Evolutionary conservation across 2,888 invertebrate genomes (phyloP).

Genomic region (Mylabris sibirica): DNA sequence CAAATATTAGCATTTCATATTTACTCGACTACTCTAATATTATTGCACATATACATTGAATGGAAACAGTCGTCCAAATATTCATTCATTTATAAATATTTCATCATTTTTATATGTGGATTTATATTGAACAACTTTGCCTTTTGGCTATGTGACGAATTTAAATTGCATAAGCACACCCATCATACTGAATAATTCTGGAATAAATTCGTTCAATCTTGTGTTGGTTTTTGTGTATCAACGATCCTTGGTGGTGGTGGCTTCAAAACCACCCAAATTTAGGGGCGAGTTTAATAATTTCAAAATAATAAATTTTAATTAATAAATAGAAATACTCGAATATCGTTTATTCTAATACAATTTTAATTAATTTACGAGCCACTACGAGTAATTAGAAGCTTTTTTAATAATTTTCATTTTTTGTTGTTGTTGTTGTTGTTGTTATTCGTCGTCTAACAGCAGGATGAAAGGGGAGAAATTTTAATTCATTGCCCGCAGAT

Average conservation of each 20-base stretch:
- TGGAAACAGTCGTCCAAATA: conserved; percentile 49
- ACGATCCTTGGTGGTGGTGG: neutral
- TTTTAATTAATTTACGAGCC: conserved; percentile 10
- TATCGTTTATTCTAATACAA: conserved; percentile 8
- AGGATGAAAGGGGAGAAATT: neutral
- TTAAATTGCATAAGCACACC: conserved; percentile 59
- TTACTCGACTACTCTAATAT: conserved; percentile 51
- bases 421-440: too few relatives aligned
- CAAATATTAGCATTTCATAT: conserved; percentile 62
- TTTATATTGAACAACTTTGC: conserved; percentile 51
- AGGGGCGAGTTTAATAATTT: neutral
- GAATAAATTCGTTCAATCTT: conserved; percentile 48
- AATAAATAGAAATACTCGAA: neutral
- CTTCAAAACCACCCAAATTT: neutral
- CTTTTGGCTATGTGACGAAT: conserved; percentile 57
- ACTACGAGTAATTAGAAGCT: neutral
- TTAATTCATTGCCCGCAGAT: conserved; percentile 7
- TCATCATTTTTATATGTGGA: conserved; percentile 51
- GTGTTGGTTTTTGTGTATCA: conserved; percentile 17
- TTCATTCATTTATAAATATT: conserved; percentile 53
- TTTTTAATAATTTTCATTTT: neutral
- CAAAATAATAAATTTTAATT: conserved; percentile 1
- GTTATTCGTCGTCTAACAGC: neutral
- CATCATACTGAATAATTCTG: conserved; percentile 55
- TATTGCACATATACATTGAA: conserved; percentile 54